Base-by-base conservation (phyloP, 2,113 vertebrate species). In the Diphyllodes magnificus region DNA sequence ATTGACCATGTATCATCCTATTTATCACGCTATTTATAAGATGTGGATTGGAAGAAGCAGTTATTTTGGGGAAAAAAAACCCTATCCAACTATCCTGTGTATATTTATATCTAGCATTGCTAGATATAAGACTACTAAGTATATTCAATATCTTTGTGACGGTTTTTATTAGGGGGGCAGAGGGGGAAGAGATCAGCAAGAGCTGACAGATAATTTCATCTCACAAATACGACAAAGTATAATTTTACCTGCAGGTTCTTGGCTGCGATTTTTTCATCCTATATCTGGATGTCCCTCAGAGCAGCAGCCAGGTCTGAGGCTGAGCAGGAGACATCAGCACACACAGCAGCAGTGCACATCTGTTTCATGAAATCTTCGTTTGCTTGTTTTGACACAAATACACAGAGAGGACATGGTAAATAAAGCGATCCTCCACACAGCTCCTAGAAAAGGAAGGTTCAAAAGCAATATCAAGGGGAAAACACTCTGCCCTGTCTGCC, bases 241-340 rank as follows among this genome's bases (percentile, higher is more conserved):
- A 97, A 98, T 97, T 98, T 97, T 94, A 99, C 98, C 98, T 99
- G 98, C 95, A 99, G 98, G 96, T 99, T 98, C 96, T 99, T 98
- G 71, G 98, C 97, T 60, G 98, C 86, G 0, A 99, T 99, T 95
- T 97, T 97, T 69, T 98, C 98, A 80, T 98, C 98, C 79, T 98
- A 95, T 60, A 80, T 97, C 93, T 98, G 98, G 80, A 98, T 98
- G 97, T 99, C 98, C 93, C 98, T 98, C 88, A 98, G 93, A 92
- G 98, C 98, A 95, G 94, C 85, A 72, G 97, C 97, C 73, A 99
- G 97, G 94, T 99, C 98, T 7, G 71, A 97, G 44, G 98, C 90
- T 54, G 96, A 79, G 93, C 97, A 98, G 2, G 93, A 97, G 86
- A 97, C 97, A 80, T 95, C 13, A 16, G 97, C 95, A 13, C 96